These are phyloP conservation scores for Pterocles burchelli DNA, from an alignment of 2,113 vertebrate genomes.

Conservation along the genomic window DNA sequence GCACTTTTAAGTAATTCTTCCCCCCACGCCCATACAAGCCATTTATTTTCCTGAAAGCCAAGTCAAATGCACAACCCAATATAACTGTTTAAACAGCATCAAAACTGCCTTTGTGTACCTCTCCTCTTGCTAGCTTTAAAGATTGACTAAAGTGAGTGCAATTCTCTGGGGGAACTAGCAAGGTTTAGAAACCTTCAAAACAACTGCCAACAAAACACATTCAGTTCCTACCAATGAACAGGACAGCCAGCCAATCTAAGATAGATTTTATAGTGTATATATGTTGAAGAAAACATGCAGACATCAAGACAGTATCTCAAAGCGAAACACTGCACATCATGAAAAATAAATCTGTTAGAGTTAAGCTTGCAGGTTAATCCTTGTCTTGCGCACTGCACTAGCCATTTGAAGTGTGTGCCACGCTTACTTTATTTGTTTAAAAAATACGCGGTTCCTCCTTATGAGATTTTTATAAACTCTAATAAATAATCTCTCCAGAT, in stretches of 20 bases:
- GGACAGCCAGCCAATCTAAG: background rate
- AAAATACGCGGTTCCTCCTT: background rate
- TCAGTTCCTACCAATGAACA: background rate
- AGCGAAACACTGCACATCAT: background rate
- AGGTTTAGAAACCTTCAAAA: background rate
- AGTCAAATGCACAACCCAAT: background rate
- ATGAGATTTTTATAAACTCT: background rate
- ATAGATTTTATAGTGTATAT: background rate
- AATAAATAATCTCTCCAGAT: background rate
- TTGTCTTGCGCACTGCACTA: background rate
- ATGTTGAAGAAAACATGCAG: background rate
- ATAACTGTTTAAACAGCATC: background rate
- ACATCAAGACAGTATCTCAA: background rate
- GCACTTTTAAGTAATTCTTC: background rate
- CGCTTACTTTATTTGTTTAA: background rate
- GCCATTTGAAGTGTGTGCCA: background rate
- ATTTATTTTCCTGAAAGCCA: slow-evolving; percentile 12
- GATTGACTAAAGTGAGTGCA: background rate
- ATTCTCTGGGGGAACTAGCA: background rate
- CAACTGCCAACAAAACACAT: background rate
- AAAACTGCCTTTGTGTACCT: background rate
- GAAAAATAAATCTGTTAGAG: background rate
- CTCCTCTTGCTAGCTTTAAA: background rate
- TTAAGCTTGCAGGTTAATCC: background rate
- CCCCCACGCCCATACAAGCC: background rate